Conservation (phyloP, 1,140 invertebrate genomes). For the Hyles vespertilio region DNA sequence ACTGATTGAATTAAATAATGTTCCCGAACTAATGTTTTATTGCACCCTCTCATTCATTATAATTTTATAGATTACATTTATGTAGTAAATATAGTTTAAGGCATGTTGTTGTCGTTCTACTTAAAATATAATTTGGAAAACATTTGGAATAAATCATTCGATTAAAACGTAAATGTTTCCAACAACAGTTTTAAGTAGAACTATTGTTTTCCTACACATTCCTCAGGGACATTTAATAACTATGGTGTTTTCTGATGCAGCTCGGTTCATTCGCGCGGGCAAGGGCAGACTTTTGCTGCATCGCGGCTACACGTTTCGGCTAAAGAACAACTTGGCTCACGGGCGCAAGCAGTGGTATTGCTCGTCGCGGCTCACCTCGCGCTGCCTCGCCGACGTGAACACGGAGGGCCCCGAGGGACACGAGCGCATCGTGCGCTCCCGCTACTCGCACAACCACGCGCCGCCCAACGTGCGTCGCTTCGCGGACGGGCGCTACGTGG, state of each 20-base stretch:
- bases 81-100: background rate
- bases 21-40: no score
- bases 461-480: conserved; percentile 68
- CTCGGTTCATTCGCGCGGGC: conserved; percentile 67
- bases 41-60: no score
- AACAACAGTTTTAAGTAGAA: background rate
- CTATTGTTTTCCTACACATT: no score
- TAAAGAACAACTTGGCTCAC: conserved; percentile 68
- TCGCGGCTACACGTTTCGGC: conserved; percentile 64
- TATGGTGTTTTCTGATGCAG: conserved; percentile 37
- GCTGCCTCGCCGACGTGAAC: conserved; percentile 65
- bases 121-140: background rate
- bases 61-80: no score
- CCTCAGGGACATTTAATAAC: no score
- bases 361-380: conserved; percentile 63
- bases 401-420: conserved; percentile 67
- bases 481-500: conserved; percentile 67
- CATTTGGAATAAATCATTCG: no score
- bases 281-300: conserved; percentile 65
- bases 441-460: conserved; percentile 66
- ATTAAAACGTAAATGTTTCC: no score
- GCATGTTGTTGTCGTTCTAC: conserved; percentile 1
- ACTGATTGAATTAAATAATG: no score
- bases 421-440: conserved; percentile 65
- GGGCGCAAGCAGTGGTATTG: conserved; percentile 70